Evolutionary conservation across 2,888 invertebrate genomes (phyloP).

Genomic region (Steinernema scapterisci): DNA sequence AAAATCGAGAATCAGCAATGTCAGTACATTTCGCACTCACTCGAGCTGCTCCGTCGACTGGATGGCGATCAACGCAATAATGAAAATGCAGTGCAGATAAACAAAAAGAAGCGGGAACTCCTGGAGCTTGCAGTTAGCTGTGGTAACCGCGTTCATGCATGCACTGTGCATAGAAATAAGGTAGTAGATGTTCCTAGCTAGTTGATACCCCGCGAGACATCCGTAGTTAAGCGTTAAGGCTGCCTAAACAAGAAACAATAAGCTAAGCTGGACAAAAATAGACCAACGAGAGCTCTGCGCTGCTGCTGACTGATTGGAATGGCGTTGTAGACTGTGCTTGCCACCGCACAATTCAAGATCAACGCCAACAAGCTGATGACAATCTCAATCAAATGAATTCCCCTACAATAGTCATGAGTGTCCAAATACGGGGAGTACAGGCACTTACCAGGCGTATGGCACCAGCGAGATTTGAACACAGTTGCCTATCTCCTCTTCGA

Average conservation of each 20-base stretch:
- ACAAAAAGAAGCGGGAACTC: slow-evolving; percentile 44
- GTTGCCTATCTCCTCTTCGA: neutral
- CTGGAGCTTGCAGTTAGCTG: slow-evolving; percentile 43
- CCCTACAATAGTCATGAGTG: neutral
- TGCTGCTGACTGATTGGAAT: slow-evolving; percentile 37
- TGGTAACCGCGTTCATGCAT: slow-evolving; percentile 40
- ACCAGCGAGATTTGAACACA: slow-evolving; percentile 1
- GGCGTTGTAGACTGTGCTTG: slow-evolving; percentile 35
- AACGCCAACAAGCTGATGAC: slow-evolving; percentile 34
- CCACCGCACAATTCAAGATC: slow-evolving; percentile 38
- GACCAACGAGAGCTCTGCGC: slow-evolving; percentile 38
- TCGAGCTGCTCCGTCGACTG: neutral
- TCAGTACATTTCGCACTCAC: neutral
- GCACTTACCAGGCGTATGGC: slow-evolving; percentile 7
- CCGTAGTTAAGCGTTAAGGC: slow-evolving; percentile 41
- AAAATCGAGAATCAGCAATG: neutral
- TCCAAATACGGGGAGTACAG: neutral
- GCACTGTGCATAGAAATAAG: slow-evolving; percentile 39
- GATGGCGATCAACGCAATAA: neutral
- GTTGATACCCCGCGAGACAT: slow-evolving; percentile 39
- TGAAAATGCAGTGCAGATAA: slow-evolving; percentile 36
- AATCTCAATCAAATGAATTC: slow-evolving; percentile 36
- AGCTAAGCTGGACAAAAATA: no score
- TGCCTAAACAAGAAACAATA: slow-evolving; percentile 30
- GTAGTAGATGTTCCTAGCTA: slow-evolving; percentile 44